Evolutionary conservation across 2,113 vertebrate species (phyloP), one percentile per base, ranked within the genome.

Genomic region (Gambusia holbrooki): DNA sequence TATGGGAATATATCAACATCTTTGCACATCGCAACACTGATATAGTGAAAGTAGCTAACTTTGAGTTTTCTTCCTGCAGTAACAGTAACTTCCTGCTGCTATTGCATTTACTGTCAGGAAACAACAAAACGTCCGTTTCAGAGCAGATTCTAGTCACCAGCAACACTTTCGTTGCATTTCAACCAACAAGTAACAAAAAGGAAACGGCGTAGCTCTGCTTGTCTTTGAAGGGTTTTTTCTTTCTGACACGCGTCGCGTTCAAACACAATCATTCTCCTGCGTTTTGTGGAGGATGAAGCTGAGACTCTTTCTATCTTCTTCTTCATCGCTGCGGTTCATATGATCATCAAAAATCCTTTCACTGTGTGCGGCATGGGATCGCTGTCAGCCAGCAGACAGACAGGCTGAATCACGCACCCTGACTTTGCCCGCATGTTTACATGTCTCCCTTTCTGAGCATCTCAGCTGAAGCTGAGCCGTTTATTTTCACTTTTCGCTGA

Each of bases 161-260:
- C 40, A 42, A 14, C 35, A 42, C 5, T n/a, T 58, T 58, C 25
- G 25, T 6, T 58, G 51, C 22, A 58, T 58, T 58, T 58, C 25
- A 58, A 48, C 45, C 45, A 48, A 19, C 45, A 48, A 48, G 15
- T 13, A 42, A 54, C 22, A 11, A 25, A 58, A n/a, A 58, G 51
- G 51, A 58, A 58, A n/a, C 51, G 1, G 25, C 17, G 10, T 8
- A 58, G 25, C 51, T 19, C 17, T 19, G 17, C 25, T 58, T 11
- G 8, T 58, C 63, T 30, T 7, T 4, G 33, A 69, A 27, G 42
- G 33, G 7, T 65, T 74, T 87, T 76, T 89, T 84, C 69, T 35
- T 80, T 75, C 76, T 69, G 37, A 64, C 89, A 79, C 77, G 77
- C 87, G 79, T 88, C 84, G 82, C 76, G 71, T 87, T 74, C 27